phyloP scores from a whole-genome alignment of 2,113 vertebrate species.

The Callionymus lyra region DNA sequence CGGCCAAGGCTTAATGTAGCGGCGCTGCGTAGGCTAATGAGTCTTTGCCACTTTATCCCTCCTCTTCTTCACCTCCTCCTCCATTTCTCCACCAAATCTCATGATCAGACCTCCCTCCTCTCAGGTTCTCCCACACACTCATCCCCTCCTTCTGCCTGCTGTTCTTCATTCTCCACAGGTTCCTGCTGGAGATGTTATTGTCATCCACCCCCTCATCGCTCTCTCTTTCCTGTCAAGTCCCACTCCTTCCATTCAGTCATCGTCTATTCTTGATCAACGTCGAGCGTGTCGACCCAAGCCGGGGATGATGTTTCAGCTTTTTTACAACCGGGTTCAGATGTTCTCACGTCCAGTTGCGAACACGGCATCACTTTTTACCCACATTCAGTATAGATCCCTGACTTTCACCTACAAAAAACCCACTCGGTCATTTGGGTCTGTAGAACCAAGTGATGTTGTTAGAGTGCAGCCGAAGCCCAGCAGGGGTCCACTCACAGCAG shows the following conservation, averaged over 20 bases:
- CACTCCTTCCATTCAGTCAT: conserved; percentile 30
- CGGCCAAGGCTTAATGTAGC: conserved; percentile 40
- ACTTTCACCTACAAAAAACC: no score
- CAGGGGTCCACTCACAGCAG: background rate
- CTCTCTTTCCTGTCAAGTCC: conserved; percentile 22
- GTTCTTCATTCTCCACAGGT: conserved; percentile 20
- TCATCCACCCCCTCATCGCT: conserved; percentile 26
- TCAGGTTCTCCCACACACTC: conserved; percentile 18
- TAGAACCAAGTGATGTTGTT: no score
- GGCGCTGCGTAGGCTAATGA: conserved; percentile 53
- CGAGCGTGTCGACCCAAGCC: background rate
- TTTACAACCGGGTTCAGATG: no score
- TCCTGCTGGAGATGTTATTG: conserved; percentile 21
- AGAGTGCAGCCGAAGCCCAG: no score
- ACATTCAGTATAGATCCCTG: no score
- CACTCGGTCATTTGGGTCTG: no score
- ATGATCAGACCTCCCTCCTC: conserved; percentile 24
- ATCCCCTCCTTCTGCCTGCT: conserved; percentile 18
- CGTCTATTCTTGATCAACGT: conserved; percentile 25
- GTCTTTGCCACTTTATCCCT: conserved; percentile 27
- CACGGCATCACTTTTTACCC: no score
- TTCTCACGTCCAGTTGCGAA: no score
- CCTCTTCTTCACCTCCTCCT: conserved; percentile 4
- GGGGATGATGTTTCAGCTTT: no score
- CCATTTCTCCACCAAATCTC: conserved; percentile 38